phyloP scores from a whole-genome alignment of 2,888 invertebrate genomes.

The Tipula confusa region DNA sequence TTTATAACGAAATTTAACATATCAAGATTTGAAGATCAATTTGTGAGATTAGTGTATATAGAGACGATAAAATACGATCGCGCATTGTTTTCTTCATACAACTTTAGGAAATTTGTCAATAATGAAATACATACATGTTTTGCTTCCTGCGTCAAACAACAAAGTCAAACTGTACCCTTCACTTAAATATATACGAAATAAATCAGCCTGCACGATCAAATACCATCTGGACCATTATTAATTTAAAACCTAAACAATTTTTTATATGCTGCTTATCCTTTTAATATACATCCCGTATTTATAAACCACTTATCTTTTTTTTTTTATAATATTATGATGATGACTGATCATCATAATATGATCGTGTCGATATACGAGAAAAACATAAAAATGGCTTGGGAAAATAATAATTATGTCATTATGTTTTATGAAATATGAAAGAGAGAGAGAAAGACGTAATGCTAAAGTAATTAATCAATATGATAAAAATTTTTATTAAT shows the following conservation, averaged over 20 bases:
- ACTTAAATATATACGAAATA: neutral
- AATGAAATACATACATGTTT: neutral
- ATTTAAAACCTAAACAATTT: neutral
- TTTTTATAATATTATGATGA: too few relatives aligned
- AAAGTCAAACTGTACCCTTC: neutral
- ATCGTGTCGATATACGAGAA: neutral
- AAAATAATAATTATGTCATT: slow-evolving; percentile 7
- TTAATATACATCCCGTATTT: neutral
- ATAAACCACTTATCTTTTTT: neutral
- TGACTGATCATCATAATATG: neutral
- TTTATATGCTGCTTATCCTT: neutral
- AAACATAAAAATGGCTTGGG: neutral
- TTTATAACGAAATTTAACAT: neutral
- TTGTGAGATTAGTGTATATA: neutral
- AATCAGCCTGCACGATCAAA: neutral
- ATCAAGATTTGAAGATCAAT: neutral
- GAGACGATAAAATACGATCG: neutral
- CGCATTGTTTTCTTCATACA: neutral
- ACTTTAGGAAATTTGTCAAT: neutral
- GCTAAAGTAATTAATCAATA: slow-evolving; percentile 25
- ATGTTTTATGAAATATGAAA: neutral
- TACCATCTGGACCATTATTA: neutral
- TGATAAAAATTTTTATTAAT: neutral
- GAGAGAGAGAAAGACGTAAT: neutral
- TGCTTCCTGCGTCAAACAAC: neutral